Evolutionary conservation across 64 coral and sea anemone species (phyloP), one percentile per base, ranked within the genome.

Genomic region (Dendrophyllia cribrosa): DNA sequence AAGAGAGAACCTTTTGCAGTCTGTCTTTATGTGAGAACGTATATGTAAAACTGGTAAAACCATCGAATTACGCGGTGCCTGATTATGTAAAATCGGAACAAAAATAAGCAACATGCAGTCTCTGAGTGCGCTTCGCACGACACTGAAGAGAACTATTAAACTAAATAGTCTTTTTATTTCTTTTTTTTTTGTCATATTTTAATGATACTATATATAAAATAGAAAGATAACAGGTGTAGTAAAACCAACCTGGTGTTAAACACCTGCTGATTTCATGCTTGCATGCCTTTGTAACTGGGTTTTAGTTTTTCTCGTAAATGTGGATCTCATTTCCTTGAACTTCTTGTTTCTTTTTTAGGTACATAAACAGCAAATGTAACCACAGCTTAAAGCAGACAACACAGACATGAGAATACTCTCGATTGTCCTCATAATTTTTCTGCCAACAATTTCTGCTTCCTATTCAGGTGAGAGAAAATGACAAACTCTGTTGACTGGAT

Each of bases 211-310:
- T 17, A 46, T 43, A 2, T 5, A 84, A 47, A 19, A 19, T 13
- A 50, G 19, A 11, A 67, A 24, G 19, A 67, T 20, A 84, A 46
- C 45, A 67, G 80, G 62, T 67, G 44, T 47, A 50, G 17, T 46
- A 4, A 51, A 23, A 50, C 16, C 25, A 51, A 23, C 23, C 46
- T 13, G 23, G 46, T 67, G 45, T 50, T 67, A 67, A 84, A 23
- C 61, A 84, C 80, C 80, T 84, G 80, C 44, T 12, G 45, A 67
- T 68, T 51, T 11, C 44, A 68, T 84, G 43, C 80, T 67, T 67
- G 80, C 45, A 44, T 68, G 26, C 44, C 25, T 84, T 67, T 3
- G 50, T 34, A 63, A 17, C 3, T 26, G 10, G 2, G 13, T 64
- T 64, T 64, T 82, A 63, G 7, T 65, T 63, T 7, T 46, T 66